A percentile compares a stretch with the other conserved stretches of the same genome.
Conservation (phyloP, 2,113 vertebrate genomes). For the Plotosus lineatus region DNA sequence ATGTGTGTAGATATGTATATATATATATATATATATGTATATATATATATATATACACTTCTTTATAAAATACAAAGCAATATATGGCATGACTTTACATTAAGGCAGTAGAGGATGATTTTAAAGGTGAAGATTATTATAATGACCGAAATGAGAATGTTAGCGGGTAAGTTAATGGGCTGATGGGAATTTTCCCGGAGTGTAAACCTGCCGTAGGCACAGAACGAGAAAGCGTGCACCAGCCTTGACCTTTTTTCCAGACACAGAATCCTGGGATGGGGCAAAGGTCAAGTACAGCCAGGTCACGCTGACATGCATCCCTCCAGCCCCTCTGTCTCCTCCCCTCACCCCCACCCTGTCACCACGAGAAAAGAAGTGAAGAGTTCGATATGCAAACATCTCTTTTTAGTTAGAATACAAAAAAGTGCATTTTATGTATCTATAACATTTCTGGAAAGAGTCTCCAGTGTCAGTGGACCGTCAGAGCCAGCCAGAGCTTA, state of each 20-base stretch:
- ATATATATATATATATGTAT: too few species aligned
- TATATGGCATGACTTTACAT: neutral
- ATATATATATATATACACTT: too few species aligned
- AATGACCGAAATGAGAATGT: neutral
- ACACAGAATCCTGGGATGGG: conserved; percentile 55
- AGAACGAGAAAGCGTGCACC: conserved; percentile 45
- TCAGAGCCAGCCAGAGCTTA: neutral
- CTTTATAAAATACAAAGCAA: too few species aligned
- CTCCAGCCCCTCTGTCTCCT: conserved; percentile 28
- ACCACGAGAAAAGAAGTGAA: conserved; percentile 64
- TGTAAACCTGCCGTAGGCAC: conserved; percentile 24
- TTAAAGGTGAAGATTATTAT: neutral
- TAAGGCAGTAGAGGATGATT: neutral
- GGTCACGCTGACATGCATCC: conserved; percentile 51
- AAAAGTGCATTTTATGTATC: neutral
- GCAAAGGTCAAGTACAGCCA: conserved; percentile 67
- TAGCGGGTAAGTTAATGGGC: neutral
- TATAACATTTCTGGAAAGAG: neutral
- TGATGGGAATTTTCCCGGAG: neutral
- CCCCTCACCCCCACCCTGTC: too few species aligned
- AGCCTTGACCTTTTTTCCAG: conserved; percentile 55
- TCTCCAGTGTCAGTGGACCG: neutral
- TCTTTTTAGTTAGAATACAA: too few species aligned
- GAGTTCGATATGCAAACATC: too few species aligned
- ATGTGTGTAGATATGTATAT: too few species aligned